Evolutionary conservation across 2,797 vertebrate genomes (phyloP).

Genomic region (Hypotaenidia okinawae): DNA sequence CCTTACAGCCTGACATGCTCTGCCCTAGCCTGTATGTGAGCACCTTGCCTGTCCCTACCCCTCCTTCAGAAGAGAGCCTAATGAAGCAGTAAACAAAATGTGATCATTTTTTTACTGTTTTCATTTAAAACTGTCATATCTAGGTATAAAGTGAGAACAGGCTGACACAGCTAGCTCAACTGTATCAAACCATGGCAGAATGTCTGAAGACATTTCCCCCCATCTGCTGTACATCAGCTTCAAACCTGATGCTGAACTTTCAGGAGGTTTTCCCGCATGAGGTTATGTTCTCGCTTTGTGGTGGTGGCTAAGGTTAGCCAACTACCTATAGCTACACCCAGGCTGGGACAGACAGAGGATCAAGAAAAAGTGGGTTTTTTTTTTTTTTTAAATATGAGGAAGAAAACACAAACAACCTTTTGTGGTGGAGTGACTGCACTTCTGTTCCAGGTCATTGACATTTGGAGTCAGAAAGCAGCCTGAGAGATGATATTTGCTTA

Average conservation of each 20-base stretch:
- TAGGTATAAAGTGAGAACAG: background rate
- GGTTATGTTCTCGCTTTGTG: background rate
- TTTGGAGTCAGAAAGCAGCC: background rate
- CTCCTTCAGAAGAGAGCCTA: background rate
- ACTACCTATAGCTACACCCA: background rate
- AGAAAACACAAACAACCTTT: background rate
- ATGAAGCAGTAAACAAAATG: background rate
- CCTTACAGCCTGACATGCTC: background rate
- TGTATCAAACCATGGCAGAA: background rate
- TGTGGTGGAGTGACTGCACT: background rate
- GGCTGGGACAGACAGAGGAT: background rate
- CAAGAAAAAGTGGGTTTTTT: background rate
- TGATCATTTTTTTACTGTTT: background rate
- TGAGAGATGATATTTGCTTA: background rate
- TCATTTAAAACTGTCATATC: background rate
- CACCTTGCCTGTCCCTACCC: background rate
- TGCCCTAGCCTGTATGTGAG: fast-evolving
- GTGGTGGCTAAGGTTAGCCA: background rate
- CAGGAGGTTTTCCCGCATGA: background rate
- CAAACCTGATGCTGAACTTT: background rate
- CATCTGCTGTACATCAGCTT: background rate
- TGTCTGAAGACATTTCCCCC: background rate
- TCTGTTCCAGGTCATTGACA: background rate
- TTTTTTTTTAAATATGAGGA: background rate
- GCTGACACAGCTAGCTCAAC: background rate